These are phyloP conservation scores for Crematogaster levior DNA, from an alignment of 2,888 invertebrate genomes.

Conservation along the genomic window DNA sequence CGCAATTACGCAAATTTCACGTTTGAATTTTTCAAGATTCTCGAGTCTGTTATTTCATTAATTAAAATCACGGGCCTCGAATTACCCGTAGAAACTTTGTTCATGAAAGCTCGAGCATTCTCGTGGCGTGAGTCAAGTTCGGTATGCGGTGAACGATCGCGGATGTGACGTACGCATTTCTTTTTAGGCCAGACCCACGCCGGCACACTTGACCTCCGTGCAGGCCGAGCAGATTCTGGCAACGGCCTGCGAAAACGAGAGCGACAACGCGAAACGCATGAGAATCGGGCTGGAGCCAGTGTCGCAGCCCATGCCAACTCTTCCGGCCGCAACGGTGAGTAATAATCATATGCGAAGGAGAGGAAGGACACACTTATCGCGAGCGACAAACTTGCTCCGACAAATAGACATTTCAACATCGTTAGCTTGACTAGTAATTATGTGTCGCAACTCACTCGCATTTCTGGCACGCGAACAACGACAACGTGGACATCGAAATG, in stretches of 20 bases:
- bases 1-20: not conserved
- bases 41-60: not conserved
- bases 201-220: constrained; percentile 98
- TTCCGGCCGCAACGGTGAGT: constrained; percentile 89
- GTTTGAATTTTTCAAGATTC: not conserved
- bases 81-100: not conserved
- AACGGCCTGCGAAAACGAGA: constrained; percentile 98
- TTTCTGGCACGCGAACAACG: not conserved
- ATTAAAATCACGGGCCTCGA: not conserved
- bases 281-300: constrained; percentile 97
- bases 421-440: constrained; percentile 27
- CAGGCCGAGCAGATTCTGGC: constrained; percentile 98
- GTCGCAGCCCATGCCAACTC: constrained; percentile 94
- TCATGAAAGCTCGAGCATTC: constrained; percentile 50
- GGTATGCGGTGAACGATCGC: constrained; percentile 53
- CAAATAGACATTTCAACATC: constrained; percentile 23
- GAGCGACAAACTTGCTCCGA: not conserved
- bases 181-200: constrained; percentile 95
- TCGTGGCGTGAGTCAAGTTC: constrained; percentile 60
- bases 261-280: constrained; percentile 99
- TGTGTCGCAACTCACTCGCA: not conserved
- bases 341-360: constrained; percentile 37
- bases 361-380: not conserved
- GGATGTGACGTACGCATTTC: constrained; percentile 62
- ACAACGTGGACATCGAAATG: not conserved